phyloP scores from a whole-genome alignment of 64 coral and sea anemone species.

The Stichodactyla mertensii region DNA sequence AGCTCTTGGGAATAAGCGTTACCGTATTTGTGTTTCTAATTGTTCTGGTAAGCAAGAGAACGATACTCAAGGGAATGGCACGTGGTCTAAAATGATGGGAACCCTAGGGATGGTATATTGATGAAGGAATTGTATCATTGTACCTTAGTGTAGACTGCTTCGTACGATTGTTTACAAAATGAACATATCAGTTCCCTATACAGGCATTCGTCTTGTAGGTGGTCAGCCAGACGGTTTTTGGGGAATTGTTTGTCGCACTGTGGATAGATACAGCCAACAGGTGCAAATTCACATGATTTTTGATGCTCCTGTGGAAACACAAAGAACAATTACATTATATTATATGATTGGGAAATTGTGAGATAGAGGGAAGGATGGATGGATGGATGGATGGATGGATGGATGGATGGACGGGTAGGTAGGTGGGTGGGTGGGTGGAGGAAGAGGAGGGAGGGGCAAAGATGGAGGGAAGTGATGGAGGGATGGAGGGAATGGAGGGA shows the following conservation, averaged over 20 bases:
- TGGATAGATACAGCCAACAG: conserved; percentile 45
- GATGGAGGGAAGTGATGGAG: no score
- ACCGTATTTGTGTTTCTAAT: no score
- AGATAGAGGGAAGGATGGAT: no score
- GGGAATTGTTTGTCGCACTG: conserved; percentile 29
- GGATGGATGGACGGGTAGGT: no score
- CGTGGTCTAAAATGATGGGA: background rate
- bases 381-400: no score
- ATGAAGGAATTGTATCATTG: background rate
- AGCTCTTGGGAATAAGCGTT: no score
- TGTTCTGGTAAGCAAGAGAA: no score
- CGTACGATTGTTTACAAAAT: conserved; percentile 15
- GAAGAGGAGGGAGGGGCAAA: background rate
- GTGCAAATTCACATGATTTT: conserved; percentile 18
- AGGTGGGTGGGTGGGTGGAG: background rate
- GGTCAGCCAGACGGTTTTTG: conserved; percentile 11
- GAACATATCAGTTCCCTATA: conserved; percentile 23
- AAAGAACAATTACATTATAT: background rate
- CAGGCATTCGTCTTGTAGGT: conserved; percentile 34
- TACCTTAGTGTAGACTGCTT: conserved; percentile 21
- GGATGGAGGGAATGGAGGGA: background rate
- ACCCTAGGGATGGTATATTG: background rate
- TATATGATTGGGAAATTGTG: background rate
- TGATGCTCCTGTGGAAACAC: conserved; percentile 21
- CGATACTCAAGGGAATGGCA: background rate